These are phyloP conservation scores for Acrossocheilus fasciatus DNA, from an alignment of 2,797 vertebrate species.

Conservation along the genomic window DNA sequence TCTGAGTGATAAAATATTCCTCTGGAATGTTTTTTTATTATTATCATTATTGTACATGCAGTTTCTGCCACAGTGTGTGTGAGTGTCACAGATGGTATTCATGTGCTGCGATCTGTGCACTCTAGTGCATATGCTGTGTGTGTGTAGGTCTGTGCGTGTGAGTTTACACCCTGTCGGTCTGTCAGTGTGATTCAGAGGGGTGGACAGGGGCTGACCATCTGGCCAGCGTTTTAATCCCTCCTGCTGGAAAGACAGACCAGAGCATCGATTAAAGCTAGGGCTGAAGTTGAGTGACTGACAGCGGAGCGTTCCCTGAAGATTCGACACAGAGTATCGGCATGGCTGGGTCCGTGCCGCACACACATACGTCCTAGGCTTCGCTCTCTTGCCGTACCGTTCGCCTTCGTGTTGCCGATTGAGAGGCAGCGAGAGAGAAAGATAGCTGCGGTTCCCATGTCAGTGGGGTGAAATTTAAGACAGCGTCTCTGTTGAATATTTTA, in stretches of 20 bases:
- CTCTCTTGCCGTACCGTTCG: conserved; percentile 19
- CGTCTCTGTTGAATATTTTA: conserved; percentile 84
- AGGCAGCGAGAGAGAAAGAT: conserved; percentile 35
- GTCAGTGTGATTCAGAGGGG: conserved; percentile 52
- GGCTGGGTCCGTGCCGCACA: conserved; percentile 28
- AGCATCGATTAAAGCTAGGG: conserved; percentile 72
- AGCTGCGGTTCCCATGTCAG: conserved; percentile 65
- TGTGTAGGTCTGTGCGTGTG: conserved; percentile 19
- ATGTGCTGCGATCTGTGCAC: conserved; percentile 14
- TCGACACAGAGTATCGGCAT: conserved; percentile 36
- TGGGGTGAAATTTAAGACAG: conserved; percentile 76
- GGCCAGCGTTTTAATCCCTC: conserved; percentile 65
- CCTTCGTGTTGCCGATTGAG: conserved; percentile 9
- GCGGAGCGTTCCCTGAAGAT: conserved; percentile 50
- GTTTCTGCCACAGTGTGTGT: conserved; percentile 18
- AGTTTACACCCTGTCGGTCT: conserved; percentile 31
- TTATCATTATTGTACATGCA: conserved; percentile 50
- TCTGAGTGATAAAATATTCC: background rate
- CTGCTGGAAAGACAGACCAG: conserved; percentile 71
- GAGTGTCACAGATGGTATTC: conserved; percentile 51
- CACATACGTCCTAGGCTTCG: conserved; percentile 16
- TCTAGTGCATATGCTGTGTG: conserved; percentile 47
- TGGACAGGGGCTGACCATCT: conserved; percentile 75
- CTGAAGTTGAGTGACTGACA: conserved; percentile 52
- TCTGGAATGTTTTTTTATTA: background rate